Base-by-base conservation (phyloP, 2,797 vertebrate species). In the Eulemur coronatus region DNA sequence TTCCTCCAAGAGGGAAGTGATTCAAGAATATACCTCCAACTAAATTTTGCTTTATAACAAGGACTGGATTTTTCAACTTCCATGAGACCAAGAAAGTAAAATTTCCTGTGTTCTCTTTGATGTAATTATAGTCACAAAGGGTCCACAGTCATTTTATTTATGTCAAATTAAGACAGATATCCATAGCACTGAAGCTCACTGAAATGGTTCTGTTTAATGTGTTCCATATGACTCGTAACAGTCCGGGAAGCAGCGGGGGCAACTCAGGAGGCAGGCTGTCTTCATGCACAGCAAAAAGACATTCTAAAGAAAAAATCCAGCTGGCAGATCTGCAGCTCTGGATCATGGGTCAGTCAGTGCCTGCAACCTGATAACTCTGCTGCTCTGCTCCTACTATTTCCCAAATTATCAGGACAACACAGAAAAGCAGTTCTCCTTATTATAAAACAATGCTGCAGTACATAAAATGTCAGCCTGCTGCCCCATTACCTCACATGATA, bases 401-500 rank as follows among this genome's bases (percentile, higher is more conserved):
- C 88, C 78, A 97, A 92, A 96, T 97, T 96, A 96, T 96, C 95
- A 96, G 94, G 92, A 86, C 92, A 94, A 67, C 73, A 84, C 84
- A 88, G 63, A 52, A 89, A 52, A 95, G 87, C 82, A 94, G 17
- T 69, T 97, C 80, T 96, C 26, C 59, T 97, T 94, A 65, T 91
- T 96, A 84, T 46, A 82, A 90, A 94, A 94, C 92, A 98, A 96
- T 11, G 35, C 26, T 55, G 89, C 78, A 33, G 28, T 96, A 95
- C 85, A 93, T 96, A 97, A 98, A 98, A 97, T 97, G 96, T 97
- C 97, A 97, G 76, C 41, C 72, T 94, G 89, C 94, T 97, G 78
- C 93, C 97, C 93, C 48, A 67, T 89, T 94, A 95, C 86, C 94
- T 94, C 95, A 73, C n/a, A 82, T 1, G 5, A 78, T 91, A 88